A percentile compares a stretch with the other conserved stretches of the same genome.
These are phyloP conservation scores for Eulemur mongoz DNA, from an alignment of 2,797 vertebrate species.

Conservation along the genomic window DNA sequence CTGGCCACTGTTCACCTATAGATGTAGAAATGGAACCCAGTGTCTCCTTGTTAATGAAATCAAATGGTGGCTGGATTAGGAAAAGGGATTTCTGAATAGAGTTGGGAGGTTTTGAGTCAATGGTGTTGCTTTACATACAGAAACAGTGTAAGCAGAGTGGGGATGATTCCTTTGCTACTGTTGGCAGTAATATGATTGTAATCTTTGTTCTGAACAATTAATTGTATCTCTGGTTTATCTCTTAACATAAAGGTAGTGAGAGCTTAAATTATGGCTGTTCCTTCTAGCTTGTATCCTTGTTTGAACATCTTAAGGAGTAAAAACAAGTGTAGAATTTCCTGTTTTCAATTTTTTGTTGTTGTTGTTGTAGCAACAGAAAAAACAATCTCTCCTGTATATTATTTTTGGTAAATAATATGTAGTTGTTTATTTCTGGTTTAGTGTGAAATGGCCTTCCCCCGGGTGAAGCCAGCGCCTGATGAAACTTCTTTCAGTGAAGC, in stretches of 20 bases:
- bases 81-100: background rate
- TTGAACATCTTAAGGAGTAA: background rate
- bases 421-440: constrained; percentile 46
- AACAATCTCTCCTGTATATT: background rate
- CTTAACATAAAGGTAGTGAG: background rate
- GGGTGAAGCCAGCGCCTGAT: constrained; percentile 94
- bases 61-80: background rate
- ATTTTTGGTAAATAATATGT: background rate
- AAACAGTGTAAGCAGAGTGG: background rate
- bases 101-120: background rate
- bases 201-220: background rate
- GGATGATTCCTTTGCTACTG: background rate
- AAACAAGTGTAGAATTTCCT: constrained; percentile 20
- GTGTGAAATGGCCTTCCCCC: constrained; percentile 99
- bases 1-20: background rate
- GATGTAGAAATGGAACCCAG: background rate
- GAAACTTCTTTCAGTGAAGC: constrained; percentile 95
- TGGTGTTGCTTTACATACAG: background rate
- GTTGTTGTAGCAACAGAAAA: background rate
- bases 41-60: background rate
- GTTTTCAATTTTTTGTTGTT: background rate
- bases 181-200: background rate
- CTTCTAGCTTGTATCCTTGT: background rate
- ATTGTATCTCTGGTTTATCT: background rate
- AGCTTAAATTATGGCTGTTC: background rate